Evolutionary conservation across 2,113 vertebrate genomes (phyloP).

Genomic region (Megaptera novaeangliae): DNA sequence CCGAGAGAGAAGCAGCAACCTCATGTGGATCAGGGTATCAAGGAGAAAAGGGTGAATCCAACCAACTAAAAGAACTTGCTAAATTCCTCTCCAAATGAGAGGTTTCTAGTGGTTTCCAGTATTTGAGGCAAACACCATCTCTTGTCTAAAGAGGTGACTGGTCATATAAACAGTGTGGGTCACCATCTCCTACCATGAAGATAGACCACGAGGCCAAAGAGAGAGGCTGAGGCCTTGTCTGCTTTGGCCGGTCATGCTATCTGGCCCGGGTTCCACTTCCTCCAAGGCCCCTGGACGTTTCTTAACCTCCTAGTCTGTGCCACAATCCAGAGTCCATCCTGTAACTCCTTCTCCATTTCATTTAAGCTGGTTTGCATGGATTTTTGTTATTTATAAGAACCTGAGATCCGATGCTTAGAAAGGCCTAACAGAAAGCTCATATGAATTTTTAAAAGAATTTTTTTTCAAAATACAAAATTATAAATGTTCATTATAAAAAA

Average conservation of each 20-base stretch:
- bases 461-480: neutral
- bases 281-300: neutral
- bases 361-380: neutral
- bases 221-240: neutral
- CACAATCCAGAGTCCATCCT: neutral
- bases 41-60: neutral
- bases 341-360: neutral
- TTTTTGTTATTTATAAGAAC: neutral
- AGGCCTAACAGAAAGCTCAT: neutral
- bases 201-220: neutral
- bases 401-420: neutral
- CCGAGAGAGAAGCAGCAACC: neutral
- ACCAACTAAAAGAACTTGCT: neutral
- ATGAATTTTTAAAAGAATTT: neutral
- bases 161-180: neutral
- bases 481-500: neutral
- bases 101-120: neutral
- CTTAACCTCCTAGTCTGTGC: neutral
- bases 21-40: neutral
- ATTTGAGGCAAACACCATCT: neutral
- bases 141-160: neutral
- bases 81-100: conserved; percentile 7
- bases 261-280: neutral
- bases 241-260: rapidly evolving
- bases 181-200: neutral